phyloP scores from a whole-genome alignment of 2,888 invertebrate genomes.

The Folsomia candida region DNA sequence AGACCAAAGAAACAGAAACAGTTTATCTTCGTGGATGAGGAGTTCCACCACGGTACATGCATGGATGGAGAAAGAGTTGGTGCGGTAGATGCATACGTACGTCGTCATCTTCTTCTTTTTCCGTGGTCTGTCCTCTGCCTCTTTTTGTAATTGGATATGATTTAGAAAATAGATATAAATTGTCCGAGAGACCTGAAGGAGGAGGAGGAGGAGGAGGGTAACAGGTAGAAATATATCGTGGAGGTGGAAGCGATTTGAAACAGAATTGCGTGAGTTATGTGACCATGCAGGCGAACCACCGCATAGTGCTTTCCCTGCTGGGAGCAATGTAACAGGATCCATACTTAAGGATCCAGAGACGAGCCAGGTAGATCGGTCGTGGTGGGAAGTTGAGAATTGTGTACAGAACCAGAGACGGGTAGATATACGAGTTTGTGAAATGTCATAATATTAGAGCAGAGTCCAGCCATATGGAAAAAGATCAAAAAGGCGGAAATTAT shows the following conservation, averaged over 20 bases:
- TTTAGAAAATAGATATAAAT: background rate
- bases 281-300: background rate
- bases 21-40: background rate
- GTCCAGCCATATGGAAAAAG: conserved; percentile 20
- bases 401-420: too few relatives aligned
- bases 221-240: background rate
- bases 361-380: background rate
- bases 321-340: background rate
- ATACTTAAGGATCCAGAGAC: background rate
- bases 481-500: conserved; percentile 46
- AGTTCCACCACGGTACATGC: background rate
- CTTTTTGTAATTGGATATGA: background rate
- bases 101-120: background rate
- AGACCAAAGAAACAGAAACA: background rate
- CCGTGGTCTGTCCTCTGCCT: background rate
- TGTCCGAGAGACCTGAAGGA: background rate
- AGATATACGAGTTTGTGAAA: background rate
- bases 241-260: background rate
- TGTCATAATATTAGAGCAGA: conserved; percentile 5
- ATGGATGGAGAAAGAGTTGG: background rate
- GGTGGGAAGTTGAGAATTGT: background rate
- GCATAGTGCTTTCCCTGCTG: background rate
- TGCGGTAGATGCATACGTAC: too few relatives aligned
- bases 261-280: background rate
- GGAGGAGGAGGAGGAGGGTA: background rate